Percentiles rank a stretch among this genome's conserved stretches.
Conservation (phyloP, 2,888 invertebrate genomes). For the Melanchra persicariae region DNA sequence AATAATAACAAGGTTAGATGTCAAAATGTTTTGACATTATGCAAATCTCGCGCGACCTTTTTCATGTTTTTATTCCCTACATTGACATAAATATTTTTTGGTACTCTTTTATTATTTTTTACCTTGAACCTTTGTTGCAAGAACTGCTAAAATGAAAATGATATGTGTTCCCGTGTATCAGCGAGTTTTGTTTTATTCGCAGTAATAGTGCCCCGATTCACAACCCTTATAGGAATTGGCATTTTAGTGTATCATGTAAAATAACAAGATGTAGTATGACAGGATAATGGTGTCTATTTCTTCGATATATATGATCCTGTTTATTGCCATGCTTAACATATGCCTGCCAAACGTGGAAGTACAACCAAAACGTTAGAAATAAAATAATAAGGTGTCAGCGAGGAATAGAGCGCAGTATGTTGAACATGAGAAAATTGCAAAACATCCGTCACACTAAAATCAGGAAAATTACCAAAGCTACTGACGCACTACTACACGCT, state of each 20-base stretch:
- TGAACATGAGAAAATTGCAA: too few relatives aligned
- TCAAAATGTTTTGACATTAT: slow-evolving; percentile 60
- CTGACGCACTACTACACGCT: too few relatives aligned
- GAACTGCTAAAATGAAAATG: not conserved
- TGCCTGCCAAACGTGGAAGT: too few relatives aligned
- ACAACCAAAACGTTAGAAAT: too few relatives aligned
- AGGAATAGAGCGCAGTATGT: too few relatives aligned
- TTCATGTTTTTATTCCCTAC: slow-evolving; percentile 1
- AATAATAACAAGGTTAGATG: slow-evolving; percentile 50
- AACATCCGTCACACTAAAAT: too few relatives aligned
- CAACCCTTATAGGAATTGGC: not conserved
- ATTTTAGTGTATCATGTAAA: slow-evolving; percentile 18
- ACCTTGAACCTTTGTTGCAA: not conserved
- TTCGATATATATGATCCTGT: too few relatives aligned
- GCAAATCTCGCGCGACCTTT: slow-evolving; percentile 47
- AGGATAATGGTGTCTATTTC: slow-evolving; percentile 6
- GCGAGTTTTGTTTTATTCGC: slow-evolving; percentile 3
- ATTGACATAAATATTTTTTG: slow-evolving; percentile 30
- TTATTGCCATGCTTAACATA: too few relatives aligned
- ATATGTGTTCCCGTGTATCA: not conserved
- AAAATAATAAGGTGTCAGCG: too few relatives aligned
- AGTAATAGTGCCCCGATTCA: not conserved
- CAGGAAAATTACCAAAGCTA: too few relatives aligned
- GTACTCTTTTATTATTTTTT: not conserved
- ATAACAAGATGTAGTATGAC: slow-evolving; percentile 27